Percentiles rank a stretch among this genome's conserved stretches.
phyloP scores from a whole-genome alignment of 2,113 vertebrate species.

The Amphiprion ocellaris region DNA sequence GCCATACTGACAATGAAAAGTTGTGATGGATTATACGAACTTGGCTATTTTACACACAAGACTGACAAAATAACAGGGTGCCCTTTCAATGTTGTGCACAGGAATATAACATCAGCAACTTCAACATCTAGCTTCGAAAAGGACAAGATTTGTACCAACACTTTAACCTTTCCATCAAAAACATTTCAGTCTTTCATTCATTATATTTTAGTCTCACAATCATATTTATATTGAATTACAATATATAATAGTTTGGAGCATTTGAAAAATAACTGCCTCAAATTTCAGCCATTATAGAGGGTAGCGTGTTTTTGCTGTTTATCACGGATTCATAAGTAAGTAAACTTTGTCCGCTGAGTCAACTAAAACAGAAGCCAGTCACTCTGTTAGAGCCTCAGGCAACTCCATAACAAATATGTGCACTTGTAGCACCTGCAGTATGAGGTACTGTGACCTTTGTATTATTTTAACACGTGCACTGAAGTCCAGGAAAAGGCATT shows the following conservation, averaged over 20 bases:
- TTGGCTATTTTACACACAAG: background rate
- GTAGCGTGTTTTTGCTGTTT: background rate
- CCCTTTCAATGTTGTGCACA: slow-evolving; percentile 17
- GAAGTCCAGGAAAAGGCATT: slow-evolving; percentile 8
- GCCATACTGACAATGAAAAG: background rate
- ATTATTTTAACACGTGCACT: background rate
- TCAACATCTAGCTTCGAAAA: background rate
- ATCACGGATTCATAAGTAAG: background rate
- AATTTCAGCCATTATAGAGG: background rate
- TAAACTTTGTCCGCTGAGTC: slow-evolving; percentile 1
- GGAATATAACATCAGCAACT: background rate
- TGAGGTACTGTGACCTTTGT: slow-evolving; percentile 16
- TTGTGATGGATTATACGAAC: background rate
- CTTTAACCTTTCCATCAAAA: background rate
- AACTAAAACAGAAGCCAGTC: background rate
- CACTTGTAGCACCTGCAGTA: background rate
- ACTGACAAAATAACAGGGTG: slow-evolving; percentile 3
- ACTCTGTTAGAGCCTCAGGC: background rate
- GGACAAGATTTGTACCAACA: slow-evolving; percentile 4
- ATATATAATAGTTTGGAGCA: background rate
- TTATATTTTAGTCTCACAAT: too few species aligned
- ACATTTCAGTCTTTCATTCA: background rate
- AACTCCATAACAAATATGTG: slow-evolving; percentile 8
- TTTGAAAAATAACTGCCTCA: background rate
- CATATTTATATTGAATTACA: background rate